A percentile compares a stretch with the other conserved stretches of the same genome.
Evolutionary conservation across 2,113 vertebrate genomes (phyloP).

Genomic region (Vombatus ursinus): DNA sequence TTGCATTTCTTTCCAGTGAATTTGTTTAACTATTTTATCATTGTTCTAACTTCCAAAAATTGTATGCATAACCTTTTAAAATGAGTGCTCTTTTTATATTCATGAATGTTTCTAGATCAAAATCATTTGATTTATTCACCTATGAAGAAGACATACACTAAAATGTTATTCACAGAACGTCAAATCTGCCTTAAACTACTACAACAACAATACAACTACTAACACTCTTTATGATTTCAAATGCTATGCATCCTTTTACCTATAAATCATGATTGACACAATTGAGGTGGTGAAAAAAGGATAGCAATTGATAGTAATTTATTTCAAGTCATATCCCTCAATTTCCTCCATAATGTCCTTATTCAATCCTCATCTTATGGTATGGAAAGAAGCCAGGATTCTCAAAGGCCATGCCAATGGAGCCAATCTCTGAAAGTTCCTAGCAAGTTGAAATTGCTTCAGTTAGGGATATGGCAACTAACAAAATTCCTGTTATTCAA

Average conservation of each 20-base stretch:
- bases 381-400: not conserved
- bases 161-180: not conserved
- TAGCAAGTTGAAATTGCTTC: not conserved
- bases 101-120: not conserved
- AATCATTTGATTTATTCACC: slow-evolving; percentile 28
- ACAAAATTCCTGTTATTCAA: not conserved
- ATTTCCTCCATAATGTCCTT: not conserved
- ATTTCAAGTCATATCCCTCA: not conserved
- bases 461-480: not conserved
- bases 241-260: not conserved
- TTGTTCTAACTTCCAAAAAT: slow-evolving; percentile 1
- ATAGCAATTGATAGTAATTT: not conserved
- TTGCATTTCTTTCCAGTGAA: not conserved
- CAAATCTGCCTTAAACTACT: not conserved
- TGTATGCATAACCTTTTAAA: not conserved
- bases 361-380: not conserved
- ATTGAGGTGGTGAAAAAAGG: not conserved
- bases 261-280: not conserved
- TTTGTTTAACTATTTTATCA: not conserved
- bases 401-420: not conserved
- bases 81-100: not conserved
- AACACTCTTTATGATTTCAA: not conserved
- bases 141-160: not conserved
- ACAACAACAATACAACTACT: not conserved
- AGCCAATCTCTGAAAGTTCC: not conserved